phyloP scores from a whole-genome alignment of 2,797 vertebrate species.

The Tenualosa thibaudeaui region DNA sequence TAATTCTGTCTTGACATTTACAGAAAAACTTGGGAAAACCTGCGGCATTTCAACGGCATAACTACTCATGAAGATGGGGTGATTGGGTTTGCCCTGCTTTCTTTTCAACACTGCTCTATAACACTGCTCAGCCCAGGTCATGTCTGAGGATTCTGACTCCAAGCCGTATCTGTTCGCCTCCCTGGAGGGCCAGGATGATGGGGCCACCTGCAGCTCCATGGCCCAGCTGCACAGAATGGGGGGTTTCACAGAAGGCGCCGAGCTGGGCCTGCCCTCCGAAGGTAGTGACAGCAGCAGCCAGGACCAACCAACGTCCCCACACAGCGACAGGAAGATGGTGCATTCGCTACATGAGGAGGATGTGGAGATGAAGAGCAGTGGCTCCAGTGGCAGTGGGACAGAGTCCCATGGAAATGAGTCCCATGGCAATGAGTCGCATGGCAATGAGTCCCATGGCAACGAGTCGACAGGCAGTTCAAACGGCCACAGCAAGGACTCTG shows the following conservation, averaged over 20 bases:
- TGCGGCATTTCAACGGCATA: background rate
- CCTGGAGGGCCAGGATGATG: conserved; percentile 65
- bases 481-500: conserved; percentile 81
- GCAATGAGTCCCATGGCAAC: conserved; percentile 75
- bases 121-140: conserved; percentile 36
- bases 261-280: conserved; percentile 75
- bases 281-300: conserved; percentile 76
- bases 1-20: conserved; percentile 30
- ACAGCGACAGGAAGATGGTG: conserved; percentile 60
- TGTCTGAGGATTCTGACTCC: conserved; percentile 71
- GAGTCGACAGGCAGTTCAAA: conserved; percentile 76
- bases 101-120: background rate
- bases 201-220: conserved; percentile 63
- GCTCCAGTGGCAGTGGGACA: conserved; percentile 80
- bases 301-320: conserved; percentile 56
- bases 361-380: conserved; percentile 86
- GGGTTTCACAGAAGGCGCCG: conserved; percentile 67
- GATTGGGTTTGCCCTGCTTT: conserved; percentile 38
- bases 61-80: conserved; percentile 59
- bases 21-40: conserved; percentile 23
- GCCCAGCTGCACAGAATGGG: conserved; percentile 73
- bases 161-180: conserved; percentile 68
- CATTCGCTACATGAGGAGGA: conserved; percentile 78
- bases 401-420: conserved; percentile 78
- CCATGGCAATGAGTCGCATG: conserved; percentile 74